phyloP scores from a whole-genome alignment of 2,888 invertebrate species.

The Rhingia rostrata region DNA sequence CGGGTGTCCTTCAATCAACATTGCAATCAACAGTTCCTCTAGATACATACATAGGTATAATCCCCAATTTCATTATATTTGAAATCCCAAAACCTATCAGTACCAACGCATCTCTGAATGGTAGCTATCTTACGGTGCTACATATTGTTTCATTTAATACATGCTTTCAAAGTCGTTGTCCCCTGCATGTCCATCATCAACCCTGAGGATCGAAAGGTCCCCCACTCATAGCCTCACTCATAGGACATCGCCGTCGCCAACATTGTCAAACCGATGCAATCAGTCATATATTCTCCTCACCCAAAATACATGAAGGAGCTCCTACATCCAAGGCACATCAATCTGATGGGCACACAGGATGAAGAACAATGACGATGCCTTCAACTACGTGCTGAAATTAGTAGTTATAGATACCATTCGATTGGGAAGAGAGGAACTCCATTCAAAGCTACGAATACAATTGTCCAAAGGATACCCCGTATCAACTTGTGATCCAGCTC shows the following conservation, averaged over 20 bases:
- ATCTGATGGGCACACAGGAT: not conserved
- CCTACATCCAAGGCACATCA: conserved; percentile 9
- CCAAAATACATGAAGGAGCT: too few species aligned
- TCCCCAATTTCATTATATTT: conserved; percentile 53
- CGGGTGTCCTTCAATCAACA: conserved; percentile 14
- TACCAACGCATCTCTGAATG: conserved; percentile 37
- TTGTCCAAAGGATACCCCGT: conserved; percentile 24
- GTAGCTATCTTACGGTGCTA: conserved; percentile 17
- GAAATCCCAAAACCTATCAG: conserved; percentile 34
- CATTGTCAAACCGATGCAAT: conserved; percentile 66
- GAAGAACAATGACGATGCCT: conserved; percentile 50
- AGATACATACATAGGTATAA: conserved; percentile 8
- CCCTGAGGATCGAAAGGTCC: conserved; percentile 18
- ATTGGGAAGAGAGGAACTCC: conserved; percentile 2
- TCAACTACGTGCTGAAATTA: conserved; percentile 36
- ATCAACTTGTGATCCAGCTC: conserved; percentile 1
- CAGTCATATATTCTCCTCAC: conserved; percentile 65
- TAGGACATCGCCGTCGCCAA: conserved; percentile 10
- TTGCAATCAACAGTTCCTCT: conserved; percentile 16
- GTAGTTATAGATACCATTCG: conserved; percentile 43
- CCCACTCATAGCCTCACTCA: not conserved
- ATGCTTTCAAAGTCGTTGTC: conserved; percentile 21
- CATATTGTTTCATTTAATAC: conserved; percentile 66
- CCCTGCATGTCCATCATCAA: conserved; percentile 5
- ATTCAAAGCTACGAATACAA: conserved; percentile 25